Percentiles rank a stretch among this genome's conserved stretches.
Evolutionary conservation across 2,888 invertebrate genomes (phyloP).

Genomic region (Nezara viridula): DNA sequence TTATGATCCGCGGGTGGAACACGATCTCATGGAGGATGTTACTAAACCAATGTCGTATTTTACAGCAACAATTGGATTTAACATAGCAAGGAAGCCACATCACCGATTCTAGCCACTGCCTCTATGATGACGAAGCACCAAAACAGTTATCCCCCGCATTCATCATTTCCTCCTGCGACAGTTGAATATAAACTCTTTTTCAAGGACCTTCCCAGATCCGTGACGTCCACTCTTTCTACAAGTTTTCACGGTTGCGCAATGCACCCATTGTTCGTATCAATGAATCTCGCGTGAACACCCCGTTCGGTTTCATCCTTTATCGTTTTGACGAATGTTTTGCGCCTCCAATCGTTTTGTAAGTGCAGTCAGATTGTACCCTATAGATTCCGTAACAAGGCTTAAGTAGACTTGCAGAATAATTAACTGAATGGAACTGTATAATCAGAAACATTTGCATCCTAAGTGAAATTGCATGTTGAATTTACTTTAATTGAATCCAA

Average conservation of each 20-base stretch:
- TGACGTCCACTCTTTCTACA: neutral
- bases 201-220: slow-evolving; percentile 31
- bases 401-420: neutral
- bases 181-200: neutral
- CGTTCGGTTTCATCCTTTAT: neutral
- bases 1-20: too few relatives aligned
- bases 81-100: neutral
- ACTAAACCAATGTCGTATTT: neutral
- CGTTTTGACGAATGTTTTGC: neutral
- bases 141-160: neutral
- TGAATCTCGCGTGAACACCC: neutral
- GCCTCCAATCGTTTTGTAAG: too few relatives aligned
- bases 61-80: neutral
- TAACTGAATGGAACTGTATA: neutral
- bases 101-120: neutral
- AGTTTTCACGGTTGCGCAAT: slow-evolving; percentile 26
- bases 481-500: neutral
- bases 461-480: neutral
- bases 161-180: slow-evolving; percentile 5
- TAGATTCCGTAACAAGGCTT: too few relatives aligned
- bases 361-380: too few relatives aligned
- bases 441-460: neutral
- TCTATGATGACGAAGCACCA: neutral
- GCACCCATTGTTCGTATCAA: neutral
- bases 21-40: too few relatives aligned